phyloP scores from a whole-genome alignment of 2,797 vertebrate species.

The Falco columbarius region DNA sequence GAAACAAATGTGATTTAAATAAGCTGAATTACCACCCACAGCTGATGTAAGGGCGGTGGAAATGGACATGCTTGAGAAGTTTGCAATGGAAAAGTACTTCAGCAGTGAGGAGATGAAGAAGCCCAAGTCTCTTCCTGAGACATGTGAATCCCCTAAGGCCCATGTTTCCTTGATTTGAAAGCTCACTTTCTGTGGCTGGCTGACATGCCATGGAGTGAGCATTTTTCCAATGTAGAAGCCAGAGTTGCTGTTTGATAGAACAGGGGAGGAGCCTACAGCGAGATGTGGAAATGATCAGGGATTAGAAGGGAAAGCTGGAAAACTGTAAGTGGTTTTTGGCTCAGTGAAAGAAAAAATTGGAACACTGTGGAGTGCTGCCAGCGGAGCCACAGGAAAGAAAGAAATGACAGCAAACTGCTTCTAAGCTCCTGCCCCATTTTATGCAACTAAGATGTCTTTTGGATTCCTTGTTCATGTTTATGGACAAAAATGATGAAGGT shows the following conservation, averaged over 20 bases:
- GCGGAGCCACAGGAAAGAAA: not conserved
- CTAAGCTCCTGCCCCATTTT: not conserved
- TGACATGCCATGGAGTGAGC: not conserved
- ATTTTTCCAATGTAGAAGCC: not conserved
- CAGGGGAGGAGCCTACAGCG: not conserved
- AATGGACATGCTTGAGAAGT: not conserved
- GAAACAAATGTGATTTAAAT: not conserved
- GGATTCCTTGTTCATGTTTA: not conserved
- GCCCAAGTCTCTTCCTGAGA: not conserved
- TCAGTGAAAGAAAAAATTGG: not conserved
- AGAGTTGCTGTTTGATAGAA: not conserved
- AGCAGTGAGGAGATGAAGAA: not conserved
- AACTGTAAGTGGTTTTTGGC: not conserved
- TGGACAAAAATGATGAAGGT: not conserved
- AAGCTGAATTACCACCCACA: not conserved
- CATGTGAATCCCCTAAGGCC: not conserved
- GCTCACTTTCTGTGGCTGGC: not conserved
- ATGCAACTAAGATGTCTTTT: not conserved
- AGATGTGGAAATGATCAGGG: not conserved
- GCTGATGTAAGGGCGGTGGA: not conserved
- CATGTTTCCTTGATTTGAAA: not conserved
- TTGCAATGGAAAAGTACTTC: not conserved
- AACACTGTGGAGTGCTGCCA: not conserved
- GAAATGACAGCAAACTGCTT: not conserved
- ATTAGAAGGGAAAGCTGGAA: not conserved